Evolutionary conservation across 2,888 invertebrate species (phyloP), one percentile per base, ranked within the genome.

Genomic region (Argynnis bischoffii): DNA sequence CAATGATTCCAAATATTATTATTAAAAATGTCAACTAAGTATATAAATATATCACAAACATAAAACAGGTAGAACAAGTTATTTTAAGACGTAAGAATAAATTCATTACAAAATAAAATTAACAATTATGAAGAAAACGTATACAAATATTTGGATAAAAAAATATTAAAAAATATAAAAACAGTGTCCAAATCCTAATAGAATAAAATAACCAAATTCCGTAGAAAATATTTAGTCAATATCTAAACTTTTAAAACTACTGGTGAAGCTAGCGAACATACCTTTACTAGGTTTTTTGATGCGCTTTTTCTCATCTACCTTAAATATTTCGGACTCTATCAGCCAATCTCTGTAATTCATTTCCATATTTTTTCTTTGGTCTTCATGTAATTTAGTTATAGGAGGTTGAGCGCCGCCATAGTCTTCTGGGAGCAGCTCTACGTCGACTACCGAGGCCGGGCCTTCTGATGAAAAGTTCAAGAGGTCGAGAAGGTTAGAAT

Each of bases 341-440:
- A 95, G 75, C 95, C 95, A 95, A 16, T 94, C 92, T 55, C 88
- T 87, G 75, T 95, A 95, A 71, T 94, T 94, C 13, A 90, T 88
- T 72, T 94, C 93, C 89, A 95, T 89, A 21, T 91, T 86, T 69
- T 89, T 89, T 6, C 94, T 89, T 61, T 94, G 94, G 73, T 92
- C 93, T 71, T 93, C 93, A 63, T 95, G 90, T n/a, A 94, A 85
- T 66, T 90, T 85, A 59, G 93, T 93, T 0, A 94, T 87, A 0
- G 93, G 72, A 0, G 92, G 89, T 0, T 93, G 86, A 13, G 94
- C 93, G 35, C 95, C 95, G 56, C 95, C 95, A 71, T 95, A 95
- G 75, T 95, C 95, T 81, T 90, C 86, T 0, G 93, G 91, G 1
- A 93, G 77, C 0, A 89, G 84, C 64, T 87, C 89, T 72, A 84